Base-by-base conservation (phyloP, 2,113 vertebrate species). In the Notechis scutatus region DNA sequence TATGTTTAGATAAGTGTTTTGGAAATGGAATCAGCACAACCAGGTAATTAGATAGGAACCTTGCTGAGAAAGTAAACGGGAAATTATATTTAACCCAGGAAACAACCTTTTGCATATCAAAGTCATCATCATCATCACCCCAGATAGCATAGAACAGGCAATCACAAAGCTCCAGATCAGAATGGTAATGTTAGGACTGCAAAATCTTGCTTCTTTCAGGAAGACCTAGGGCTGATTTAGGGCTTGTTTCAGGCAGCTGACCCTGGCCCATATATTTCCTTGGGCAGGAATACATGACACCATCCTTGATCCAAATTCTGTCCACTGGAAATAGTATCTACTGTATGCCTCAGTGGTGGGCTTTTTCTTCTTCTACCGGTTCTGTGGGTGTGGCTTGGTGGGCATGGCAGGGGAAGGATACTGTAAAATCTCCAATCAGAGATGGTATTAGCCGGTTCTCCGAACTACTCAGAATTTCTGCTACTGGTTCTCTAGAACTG, bases 1-100 rank as follows among this genome's bases (percentile, higher is more conserved):
- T 88, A 91, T 34, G 88, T 94, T 14, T 90, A 85, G 26, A 39
- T 89, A 90, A 57, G 64, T 94, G 4, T 90, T 85, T 95, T 93
- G 23, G 52, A 59, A 88, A 92, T 92, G 93, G 93, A 95, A 92
- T 54, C 10, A 1, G 29, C 93, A 92, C 21, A 87, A 88, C 59
- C 74, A 95, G 93, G 29, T 93, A 94, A 93, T 95, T 95, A 94
- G 57, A 12, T 87, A 90, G 92, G 50, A 88, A 81, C 89, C 89
- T 93, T 91, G 88, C 92, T 96, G 94, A 96, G 88, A 90, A 26
- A 92, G 47, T 92, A 96, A 92, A 29, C 55, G 29, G 92, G 90
- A 94, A 92, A 93, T 81, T 15, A 29, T 91, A 92, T 45, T 90
- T 57, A 57, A 88, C 92, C 93, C 59, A 57, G 87, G 61, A 81